Evolutionary conservation across 2,797 vertebrate genomes (phyloP), one percentile per base, ranked within the genome.

Genomic region (Vespertilio murinus): DNA sequence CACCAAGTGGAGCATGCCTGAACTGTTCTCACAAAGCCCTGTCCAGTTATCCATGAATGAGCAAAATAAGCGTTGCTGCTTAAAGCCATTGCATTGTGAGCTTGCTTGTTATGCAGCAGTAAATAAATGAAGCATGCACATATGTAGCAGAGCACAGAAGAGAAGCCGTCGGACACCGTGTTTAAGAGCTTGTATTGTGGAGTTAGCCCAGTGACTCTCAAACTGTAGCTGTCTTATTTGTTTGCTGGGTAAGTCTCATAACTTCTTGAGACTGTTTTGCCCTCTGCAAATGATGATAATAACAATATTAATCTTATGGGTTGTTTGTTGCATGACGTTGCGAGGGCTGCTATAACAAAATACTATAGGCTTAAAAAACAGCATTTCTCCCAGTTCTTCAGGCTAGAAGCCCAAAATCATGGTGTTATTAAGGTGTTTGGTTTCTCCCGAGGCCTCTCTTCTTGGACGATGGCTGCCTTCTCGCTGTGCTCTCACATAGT

Each of bases 251-350:
- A 84, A 88, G n/a, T 65, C 81, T 81, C 52, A 69, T 30, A 65
- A 47, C 33, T n/a, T 61, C 28, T 67, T 38, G n/a, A 96, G 81
- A 74, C 42, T 33, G 14, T 35, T 65, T 78, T 56, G 40, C 30
- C 8, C 2, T 49, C 70, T 79, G 7, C 12, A 70, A 87, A 77
- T 38, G 67, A 30, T 83, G 78, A 65, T 74, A 56, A 83, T 77
- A 30, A 45, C 35, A 2, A 2, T 59, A 78, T 70, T 80, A 59
- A 91, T 79, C 25, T 87, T 77, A 73, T 6, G n/a, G 20, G 13
- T 73, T 77, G 17, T 88, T 73, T 77, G 20, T 88, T 82, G 5
- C 16, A 64, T 84, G 84, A 35, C 7, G 82, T 94, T 93, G 35
- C 18, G 64, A 28, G 64, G 65, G 25, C 38, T 92, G 42, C 64